These are phyloP conservation scores for Macaca fascicularis DNA, from an alignment of 2,113 vertebrate species.

Conservation along the genomic window DNA sequence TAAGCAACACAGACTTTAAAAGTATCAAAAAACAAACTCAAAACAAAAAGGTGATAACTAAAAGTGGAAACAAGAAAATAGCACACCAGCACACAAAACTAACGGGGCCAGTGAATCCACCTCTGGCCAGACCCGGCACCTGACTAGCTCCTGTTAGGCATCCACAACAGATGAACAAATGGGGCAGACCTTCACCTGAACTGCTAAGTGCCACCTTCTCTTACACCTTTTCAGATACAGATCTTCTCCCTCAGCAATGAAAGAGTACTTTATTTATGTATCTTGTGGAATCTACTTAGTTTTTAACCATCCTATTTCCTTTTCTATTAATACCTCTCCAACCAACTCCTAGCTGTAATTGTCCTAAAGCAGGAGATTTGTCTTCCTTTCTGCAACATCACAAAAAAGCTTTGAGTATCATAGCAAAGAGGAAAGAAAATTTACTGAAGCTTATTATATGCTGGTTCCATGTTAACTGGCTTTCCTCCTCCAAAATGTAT, in stretches of 20 bases:
- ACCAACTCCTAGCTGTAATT: background rate
- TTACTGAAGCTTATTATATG: background rate
- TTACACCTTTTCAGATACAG: background rate
- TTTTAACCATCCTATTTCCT: background rate
- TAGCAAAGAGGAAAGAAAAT: background rate
- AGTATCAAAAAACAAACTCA: background rate
- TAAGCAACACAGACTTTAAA: background rate
- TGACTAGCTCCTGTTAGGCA: background rate
- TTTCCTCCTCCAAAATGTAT: background rate
- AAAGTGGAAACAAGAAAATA: background rate
- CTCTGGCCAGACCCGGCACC: background rate
- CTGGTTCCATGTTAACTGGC: background rate
- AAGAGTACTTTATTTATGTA: background rate
- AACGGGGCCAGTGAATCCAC: background rate
- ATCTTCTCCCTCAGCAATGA: background rate
- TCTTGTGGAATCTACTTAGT: background rate
- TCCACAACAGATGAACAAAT: background rate
- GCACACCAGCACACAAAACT: background rate
- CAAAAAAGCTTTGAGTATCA: background rate
- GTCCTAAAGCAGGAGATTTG: background rate
- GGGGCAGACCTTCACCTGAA: background rate
- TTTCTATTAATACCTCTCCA: conserved; percentile 4
- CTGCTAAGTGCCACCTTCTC: background rate
- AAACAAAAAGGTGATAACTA: background rate
- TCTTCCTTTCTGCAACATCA: background rate